phyloP scores from a whole-genome alignment of 2,113 vertebrate genomes.

The Silurus glanis region DNA sequence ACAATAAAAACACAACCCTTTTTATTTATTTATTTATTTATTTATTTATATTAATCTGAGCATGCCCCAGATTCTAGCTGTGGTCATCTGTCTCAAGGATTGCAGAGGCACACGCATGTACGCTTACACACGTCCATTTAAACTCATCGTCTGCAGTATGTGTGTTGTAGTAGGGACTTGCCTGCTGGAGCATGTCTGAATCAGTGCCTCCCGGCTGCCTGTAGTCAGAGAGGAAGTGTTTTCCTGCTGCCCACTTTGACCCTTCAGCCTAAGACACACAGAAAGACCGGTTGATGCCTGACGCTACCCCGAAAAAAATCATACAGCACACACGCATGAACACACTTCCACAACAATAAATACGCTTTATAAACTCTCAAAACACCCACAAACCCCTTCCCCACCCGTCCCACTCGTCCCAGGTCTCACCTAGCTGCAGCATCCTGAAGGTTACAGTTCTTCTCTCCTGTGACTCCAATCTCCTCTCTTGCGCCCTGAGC shows the following conservation, averaged over 20 bases:
- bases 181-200: conserved; percentile 59
- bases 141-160: background rate
- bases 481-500: conserved; percentile 79
- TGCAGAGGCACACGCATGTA: background rate
- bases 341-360: too few species aligned
- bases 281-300: background rate
- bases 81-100: conserved; percentile 34
- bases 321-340: background rate
- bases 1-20: too few species aligned
- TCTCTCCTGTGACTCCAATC: conserved; percentile 64
- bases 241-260: conserved; percentile 54
- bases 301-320: background rate
- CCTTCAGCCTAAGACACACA: conserved; percentile 61
- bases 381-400: background rate
- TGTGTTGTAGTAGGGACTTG: conserved; percentile 38
- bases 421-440: conserved; percentile 75
- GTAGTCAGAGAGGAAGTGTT: conserved; percentile 68
- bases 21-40: too few species aligned
- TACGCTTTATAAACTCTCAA: background rate
- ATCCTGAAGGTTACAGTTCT: conserved; percentile 80
- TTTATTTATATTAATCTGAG: too few species aligned
- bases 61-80: conserved; percentile 43
- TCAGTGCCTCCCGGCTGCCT: conserved; percentile 64
- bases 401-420: background rate
- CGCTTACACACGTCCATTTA: background rate